Base-by-base conservation (phyloP, 1,140 invertebrate species). In the Drosophila sturtevanti region DNA sequence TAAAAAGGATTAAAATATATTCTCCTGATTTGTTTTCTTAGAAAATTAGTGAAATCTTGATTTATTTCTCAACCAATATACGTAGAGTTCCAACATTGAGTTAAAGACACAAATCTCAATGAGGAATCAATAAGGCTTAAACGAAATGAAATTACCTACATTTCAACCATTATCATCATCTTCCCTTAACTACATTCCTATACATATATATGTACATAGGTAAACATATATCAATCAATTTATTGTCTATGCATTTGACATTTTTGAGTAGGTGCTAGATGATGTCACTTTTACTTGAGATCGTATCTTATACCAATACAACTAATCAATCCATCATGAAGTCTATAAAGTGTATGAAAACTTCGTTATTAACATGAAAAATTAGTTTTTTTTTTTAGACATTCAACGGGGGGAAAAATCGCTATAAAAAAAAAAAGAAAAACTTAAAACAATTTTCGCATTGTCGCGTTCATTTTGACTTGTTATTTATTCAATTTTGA, bases 401-500 rank as follows among this genome's bases (percentile, higher is more conserved):
- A 48, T 1, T 48, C 21, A 3, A 16, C 3, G 9, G 9, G 38
- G 55, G 38, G 9, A 37, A 24, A 21, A 63, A 24, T 38, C 48
- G 51, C 7, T 65, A 65, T 48, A 58, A 58, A 52, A 63, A 48
- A 58, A 61, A 65, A 58, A 58, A 58, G 38, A 63, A 48, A 58
- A 61, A 51, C 61, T 24, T 54, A 56, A 67, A 66, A 63, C 72
- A 74, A 72, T 86, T 81, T 79, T 80, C 81, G 72, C 82, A 82
- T 87, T 81, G 79, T 82, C 75, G 78, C 75, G 55, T 54, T 48
- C 14, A 9, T 44, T 44, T 44, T 44, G 7, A 18, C 67, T 69
- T 70, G 64, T 85, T 85, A 74, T 78, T 81, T 78, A 87, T 86
- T 81, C 71, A 71, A 69, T 86, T 81, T 85, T 61, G 64, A 35